Evolutionary conservation across 2,888 invertebrate species (phyloP).

Genomic region (Parelbella ahira): DNA sequence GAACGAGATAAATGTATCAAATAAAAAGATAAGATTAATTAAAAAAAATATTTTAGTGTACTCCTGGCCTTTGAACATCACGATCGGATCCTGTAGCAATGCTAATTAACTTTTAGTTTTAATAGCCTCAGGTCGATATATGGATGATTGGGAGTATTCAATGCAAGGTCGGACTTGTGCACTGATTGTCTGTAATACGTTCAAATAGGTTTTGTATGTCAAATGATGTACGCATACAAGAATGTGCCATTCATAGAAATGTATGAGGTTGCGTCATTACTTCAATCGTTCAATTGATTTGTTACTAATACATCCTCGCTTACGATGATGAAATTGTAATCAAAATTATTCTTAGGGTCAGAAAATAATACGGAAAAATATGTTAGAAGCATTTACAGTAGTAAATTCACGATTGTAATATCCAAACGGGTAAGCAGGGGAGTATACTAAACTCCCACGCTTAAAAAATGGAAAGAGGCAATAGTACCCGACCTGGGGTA

Average conservation of each 20-base stretch:
- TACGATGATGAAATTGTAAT: too few relatives aligned
- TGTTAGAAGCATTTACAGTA: too few relatives aligned
- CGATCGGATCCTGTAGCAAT: constrained; percentile 12
- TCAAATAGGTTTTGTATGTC: constrained; percentile 43
- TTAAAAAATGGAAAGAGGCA: too few relatives aligned
- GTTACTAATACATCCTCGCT: too few relatives aligned
- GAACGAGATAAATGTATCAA: constrained; percentile 1
- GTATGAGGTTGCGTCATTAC: background rate
- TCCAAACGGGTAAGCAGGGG: too few relatives aligned
- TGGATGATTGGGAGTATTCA: constrained; percentile 22
- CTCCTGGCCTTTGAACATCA: constrained; percentile 20
- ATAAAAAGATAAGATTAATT: constrained; percentile 11
- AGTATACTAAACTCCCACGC: too few relatives aligned
- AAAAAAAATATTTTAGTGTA: constrained; percentile 16
- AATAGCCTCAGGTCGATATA: constrained; percentile 27
- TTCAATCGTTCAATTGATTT: too few relatives aligned
- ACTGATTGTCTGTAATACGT: constrained; percentile 24
- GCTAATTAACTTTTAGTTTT: constrained; percentile 25
- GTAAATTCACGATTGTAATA: too few relatives aligned
- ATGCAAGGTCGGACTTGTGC: constrained; percentile 25
- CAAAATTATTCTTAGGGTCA: too few relatives aligned
- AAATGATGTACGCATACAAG: constrained; percentile 35
- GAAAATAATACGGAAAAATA: too few relatives aligned
- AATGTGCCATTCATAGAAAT: constrained; percentile 5
- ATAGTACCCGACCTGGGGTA: too few relatives aligned